Conservation (phyloP, 2,888 invertebrate species). For the Lepidonotus clava region DNA sequence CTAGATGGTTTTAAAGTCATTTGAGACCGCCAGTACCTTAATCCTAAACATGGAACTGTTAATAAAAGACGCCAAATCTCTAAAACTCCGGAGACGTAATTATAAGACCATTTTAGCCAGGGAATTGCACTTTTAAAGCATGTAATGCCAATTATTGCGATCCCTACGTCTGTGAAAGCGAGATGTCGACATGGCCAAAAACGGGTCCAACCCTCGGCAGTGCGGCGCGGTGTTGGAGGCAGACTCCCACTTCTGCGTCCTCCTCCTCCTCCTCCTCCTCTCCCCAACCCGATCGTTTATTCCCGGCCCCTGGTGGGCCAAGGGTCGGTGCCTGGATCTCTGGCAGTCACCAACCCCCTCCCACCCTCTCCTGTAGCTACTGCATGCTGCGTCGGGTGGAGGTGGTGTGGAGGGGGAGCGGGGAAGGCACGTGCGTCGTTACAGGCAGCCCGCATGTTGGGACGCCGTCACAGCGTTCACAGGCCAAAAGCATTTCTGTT, state of each 20-base stretch:
- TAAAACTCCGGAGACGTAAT: no score
- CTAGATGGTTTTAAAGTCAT: no score
- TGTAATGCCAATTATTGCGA: neutral
- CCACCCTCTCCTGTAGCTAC: neutral
- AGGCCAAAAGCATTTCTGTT: neutral
- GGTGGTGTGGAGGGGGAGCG: neutral
- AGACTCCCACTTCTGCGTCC: no score
- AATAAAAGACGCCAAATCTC: no score
- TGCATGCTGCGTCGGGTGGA: neutral
- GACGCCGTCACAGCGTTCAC: neutral
- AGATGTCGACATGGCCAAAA: neutral
- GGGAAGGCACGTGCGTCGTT: neutral
- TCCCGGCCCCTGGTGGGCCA: conserved; percentile 45
- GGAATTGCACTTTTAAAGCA: neutral
- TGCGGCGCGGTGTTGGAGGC: neutral
- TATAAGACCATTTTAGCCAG: no score
- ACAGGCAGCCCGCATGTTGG: conserved; percentile 2
- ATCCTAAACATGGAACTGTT: no score
- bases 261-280: neutral
- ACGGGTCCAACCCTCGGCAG: neutral
- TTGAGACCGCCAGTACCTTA: no score
- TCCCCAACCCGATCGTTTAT: conserved; percentile 35
- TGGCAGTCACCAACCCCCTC: neutral
- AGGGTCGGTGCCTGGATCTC: conserved; percentile 53
- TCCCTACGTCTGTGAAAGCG: neutral